Evolutionary conservation across 2,113 vertebrate genomes (phyloP), one percentile per base, ranked within the genome.

Genomic region (Sardina pilchardus): DNA sequence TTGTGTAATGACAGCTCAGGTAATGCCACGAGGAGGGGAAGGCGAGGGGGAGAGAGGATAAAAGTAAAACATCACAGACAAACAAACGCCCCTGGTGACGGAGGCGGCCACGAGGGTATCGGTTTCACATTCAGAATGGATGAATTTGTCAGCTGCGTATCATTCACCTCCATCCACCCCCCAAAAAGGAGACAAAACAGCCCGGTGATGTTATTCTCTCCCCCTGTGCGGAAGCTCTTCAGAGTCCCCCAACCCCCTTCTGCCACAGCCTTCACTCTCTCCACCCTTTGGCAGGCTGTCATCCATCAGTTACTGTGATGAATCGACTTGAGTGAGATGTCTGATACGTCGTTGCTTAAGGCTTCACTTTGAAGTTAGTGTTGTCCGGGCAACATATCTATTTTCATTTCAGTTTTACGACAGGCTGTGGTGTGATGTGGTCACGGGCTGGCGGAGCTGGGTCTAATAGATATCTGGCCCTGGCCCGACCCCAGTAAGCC

Each of bases 391-490:
- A 86, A 85, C 81, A 82, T 85, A 83, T 86, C 85, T 88, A 87
- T 86, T 89, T 88, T 88, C 83, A 87, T 88, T 89, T 89, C 87
- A 86, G 86, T 87, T 87, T 84, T 34, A 48, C 21, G 44, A 34
- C 6, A 44, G 85, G 63, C 80, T 47, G 24, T 34, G 50, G 59
- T 53, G 81, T 30, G 36, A 26, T 81, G 81, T 71, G 48, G 78
- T 56, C 81, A 50, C 71, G 81, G 50, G 43, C 45, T 39, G 81
- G 53, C 14, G 82, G 85, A 75, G 71, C 48, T 36, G 78, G 53
- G 16, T 82, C 59, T 83, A 87, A 88, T 91, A 63, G 84, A 87
- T 83, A 84, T 63, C 81, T 83, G 86, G 83, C 86, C 85, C 83
- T 3, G 21, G 43, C 81, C 71, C 10, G 21, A 88, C 59, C 86